Evolutionary conservation across 1,140 invertebrate genomes (phyloP), one percentile per base, ranked within the genome.

Genomic region (Probaryconus sp.): DNA sequence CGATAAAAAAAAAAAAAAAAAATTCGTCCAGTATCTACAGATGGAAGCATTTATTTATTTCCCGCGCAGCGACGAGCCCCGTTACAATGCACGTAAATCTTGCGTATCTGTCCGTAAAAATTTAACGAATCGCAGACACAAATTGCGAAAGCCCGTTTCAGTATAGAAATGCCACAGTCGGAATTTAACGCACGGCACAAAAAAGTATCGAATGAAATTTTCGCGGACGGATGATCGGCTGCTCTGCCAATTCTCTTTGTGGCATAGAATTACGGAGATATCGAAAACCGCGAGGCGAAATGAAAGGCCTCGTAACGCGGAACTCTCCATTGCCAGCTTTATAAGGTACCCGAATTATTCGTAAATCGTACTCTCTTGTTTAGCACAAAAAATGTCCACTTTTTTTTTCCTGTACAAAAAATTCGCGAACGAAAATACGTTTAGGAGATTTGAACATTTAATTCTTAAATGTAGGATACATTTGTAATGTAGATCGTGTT

Each of bases 101-200:
- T 2, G 14, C 60, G 45, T 53, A 65, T 65, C 61, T 60, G 69
- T 73, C 40, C 38, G 53, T 65, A 65, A 65, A 73, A 73, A 73
- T 73, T 60, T 65, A 65, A 61, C 55, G 71, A 67, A 63, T 63
- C 42, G 63, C 24, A 51, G 56, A 50, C 56, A 40, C 55, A 60
- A 74, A 58, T 61, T 65, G 60, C 37, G 17, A 51, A 31, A 30
- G n/a, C 10, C 24, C 47, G 42, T 37, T 45, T 53, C 30, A 50
- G 55, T 51, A 67, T 60, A 73, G 65, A 65, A 60, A 33, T 65
- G 55, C 30, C 60, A n/a, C n/a, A 60, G 38, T 26, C 21, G 55
- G 38, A 73, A 73, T 65, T 65, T 65, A 65, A 60, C 28, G 47
- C 51, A 14, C 37, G 24, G 16, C 26, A 17, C 14, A 35, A 40